Conservation (phyloP, 2,888 invertebrate species). For the Habroteleia sp. region DNA sequence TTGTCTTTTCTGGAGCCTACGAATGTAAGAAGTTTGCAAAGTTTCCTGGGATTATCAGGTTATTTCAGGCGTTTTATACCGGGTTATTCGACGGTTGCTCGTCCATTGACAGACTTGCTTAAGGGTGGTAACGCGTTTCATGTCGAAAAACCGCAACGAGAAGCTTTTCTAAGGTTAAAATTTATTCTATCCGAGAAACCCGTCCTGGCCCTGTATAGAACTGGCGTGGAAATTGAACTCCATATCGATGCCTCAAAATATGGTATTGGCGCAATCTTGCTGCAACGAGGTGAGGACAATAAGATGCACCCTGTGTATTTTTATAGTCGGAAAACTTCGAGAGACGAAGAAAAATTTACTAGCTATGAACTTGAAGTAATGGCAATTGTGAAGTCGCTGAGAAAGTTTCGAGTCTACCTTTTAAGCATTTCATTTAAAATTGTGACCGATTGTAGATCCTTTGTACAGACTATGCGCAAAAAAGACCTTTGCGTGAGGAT, state of each 20-base stretch:
- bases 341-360: background rate
- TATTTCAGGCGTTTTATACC: conserved; percentile 1
- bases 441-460: background rate
- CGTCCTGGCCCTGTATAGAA: background rate
- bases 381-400: too few species aligned
- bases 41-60: background rate
- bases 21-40: background rate
- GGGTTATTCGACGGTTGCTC: background rate
- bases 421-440: background rate
- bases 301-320: background rate
- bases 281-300: background rate
- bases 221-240: background rate
- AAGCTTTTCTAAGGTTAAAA: background rate
- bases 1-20: background rate
- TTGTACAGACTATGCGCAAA: background rate
- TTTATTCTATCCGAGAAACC: background rate
- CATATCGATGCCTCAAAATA: background rate
- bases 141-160: background rate
- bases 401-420: too few species aligned
- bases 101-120: background rate
- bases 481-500: background rate
- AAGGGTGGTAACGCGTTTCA: background rate
- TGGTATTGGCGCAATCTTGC: background rate
- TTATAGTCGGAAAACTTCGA: background rate
- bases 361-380: background rate